Evolutionary conservation across 2,888 invertebrate species (phyloP), one percentile per base, ranked within the genome.

Genomic region (Xestia rhomboidea): DNA sequence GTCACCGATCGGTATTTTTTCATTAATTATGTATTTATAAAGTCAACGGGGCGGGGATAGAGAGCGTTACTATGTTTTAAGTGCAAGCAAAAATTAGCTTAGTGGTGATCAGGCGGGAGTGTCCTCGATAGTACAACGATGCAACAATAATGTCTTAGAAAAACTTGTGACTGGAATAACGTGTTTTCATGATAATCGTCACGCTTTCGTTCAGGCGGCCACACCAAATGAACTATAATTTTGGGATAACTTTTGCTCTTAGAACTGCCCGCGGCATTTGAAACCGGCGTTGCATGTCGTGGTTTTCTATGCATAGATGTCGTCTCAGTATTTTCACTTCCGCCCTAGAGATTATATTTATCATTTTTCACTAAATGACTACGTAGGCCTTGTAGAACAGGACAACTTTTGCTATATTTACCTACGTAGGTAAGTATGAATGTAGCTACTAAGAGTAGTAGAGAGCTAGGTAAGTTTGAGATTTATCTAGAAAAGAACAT

Each of bases 291-390:
- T 66, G 66, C 30, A 24, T 66, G 34, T 27, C 34, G 49, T 30
- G 72, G 64, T 79, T 72, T 80, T 44, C 74, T 51, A 46, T 66
- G 34, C 41, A 11, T 34, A 60, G 44, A 80, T 15, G 27, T 27
- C 78, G 15, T 57, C 49, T 80, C 24, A 67, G 34, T 27, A 81
- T 73, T 79, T 79, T 81, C 78, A 81, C 67, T 81, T 76, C 79
- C 76, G 75, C 49, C 54, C 27, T 34, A 69, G 62, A 21, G 34
- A 44, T 60, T 34, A 80, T 73, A 73, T 73, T 73, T 51, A 78
- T 51, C 73, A 34, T 79, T 44, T 60, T 81, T 79, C 73, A 60
- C 66, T 73, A 57, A 81, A 66, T 60, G 1, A 73, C 49, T n/a
- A 51, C 41, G 27, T 73, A 66, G 41, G 67, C 24, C 66, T 67